A percentile compares a stretch with the other conserved stretches of the same genome.
These are phyloP conservation scores for Lethrus apterus DNA, from an alignment of 1,140 invertebrate genomes.

Conservation along the genomic window DNA sequence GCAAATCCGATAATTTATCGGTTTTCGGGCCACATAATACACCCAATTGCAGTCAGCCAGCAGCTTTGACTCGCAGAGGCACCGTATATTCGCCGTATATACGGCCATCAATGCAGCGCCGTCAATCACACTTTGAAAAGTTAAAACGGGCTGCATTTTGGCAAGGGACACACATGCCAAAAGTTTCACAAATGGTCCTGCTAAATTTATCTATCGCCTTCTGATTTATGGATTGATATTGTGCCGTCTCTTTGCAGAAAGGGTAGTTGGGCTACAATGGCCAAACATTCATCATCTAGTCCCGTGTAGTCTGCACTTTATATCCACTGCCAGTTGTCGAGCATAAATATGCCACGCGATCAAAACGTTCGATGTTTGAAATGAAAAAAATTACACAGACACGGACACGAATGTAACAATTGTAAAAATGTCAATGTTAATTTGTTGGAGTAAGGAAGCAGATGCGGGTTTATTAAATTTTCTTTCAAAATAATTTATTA, in stretches of 20 bases:
- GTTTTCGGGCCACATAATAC: slow-evolving; percentile 10
- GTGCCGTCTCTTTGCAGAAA: slow-evolving; percentile 32
- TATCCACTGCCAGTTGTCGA: slow-evolving; percentile 18
- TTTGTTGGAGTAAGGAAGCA: slow-evolving; percentile 17
- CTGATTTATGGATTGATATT: slow-evolving; percentile 39
- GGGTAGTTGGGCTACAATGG: slow-evolving; percentile 28
- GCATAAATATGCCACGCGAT: slow-evolving; percentile 25
- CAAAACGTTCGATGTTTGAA: slow-evolving; percentile 10
- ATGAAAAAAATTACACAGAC: neutral
- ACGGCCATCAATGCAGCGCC: slow-evolving; percentile 17
- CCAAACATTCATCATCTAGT: slow-evolving; percentile 29
- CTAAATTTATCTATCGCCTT: slow-evolving; percentile 33
- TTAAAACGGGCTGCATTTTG: slow-evolving; percentile 17
- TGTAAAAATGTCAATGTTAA: slow-evolving; percentile 21
- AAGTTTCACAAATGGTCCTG: slow-evolving; percentile 21
- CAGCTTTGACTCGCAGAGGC: neutral
- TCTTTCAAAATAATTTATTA: no score
- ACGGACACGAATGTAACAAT: slow-evolving; percentile 11
- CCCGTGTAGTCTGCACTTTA: slow-evolving; percentile 17
- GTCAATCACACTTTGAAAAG: slow-evolving; percentile 19
- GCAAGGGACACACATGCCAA: slow-evolving; percentile 18
- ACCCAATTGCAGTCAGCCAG: slow-evolving; percentile 10
- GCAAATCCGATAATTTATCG: slow-evolving; percentile 15
- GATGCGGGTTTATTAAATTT: slow-evolving; percentile 18
- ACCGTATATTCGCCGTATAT: slow-evolving; percentile 1